phyloP scores from a whole-genome alignment of 2,113 vertebrate genomes.

The Myotis lucifugus region DNA sequence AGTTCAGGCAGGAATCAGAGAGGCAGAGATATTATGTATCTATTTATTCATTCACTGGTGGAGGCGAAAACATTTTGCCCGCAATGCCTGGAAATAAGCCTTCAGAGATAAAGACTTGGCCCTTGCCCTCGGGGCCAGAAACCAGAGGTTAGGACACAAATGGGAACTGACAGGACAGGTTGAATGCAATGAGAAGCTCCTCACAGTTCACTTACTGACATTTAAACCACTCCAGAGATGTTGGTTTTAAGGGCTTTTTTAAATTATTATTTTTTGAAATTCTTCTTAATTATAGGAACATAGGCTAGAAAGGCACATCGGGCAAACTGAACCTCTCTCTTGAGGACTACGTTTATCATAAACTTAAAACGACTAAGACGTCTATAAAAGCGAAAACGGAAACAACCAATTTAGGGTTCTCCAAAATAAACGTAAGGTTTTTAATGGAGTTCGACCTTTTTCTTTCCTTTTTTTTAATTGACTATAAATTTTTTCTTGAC shows the following conservation, averaged over 20 bases:
- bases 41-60: neutral
- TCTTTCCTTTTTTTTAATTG: neutral
- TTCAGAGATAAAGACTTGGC: neutral
- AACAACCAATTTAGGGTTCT: conserved; percentile 12
- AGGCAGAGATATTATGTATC: conserved; percentile 9
- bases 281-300: conserved; percentile 7
- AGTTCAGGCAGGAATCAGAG: conserved; percentile 43
- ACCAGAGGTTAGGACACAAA: neutral
- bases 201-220: neutral
- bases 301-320: neutral
- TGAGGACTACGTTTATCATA: neutral
- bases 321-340: conserved; percentile 12
- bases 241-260: neutral
- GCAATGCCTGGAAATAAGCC: neutral
- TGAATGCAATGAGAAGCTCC: neutral
- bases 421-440: neutral
- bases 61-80: neutral
- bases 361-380: neutral
- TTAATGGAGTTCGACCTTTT: neutral
- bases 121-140: neutral
- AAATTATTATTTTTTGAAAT: neutral
- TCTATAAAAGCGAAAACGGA: neutral
- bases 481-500: conserved; percentile 42
- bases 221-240: neutral
- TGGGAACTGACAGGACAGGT: neutral